Evolutionary conservation across 2,113 vertebrate genomes (phyloP).

Genomic region (Gopherus flavomarginatus): DNA sequence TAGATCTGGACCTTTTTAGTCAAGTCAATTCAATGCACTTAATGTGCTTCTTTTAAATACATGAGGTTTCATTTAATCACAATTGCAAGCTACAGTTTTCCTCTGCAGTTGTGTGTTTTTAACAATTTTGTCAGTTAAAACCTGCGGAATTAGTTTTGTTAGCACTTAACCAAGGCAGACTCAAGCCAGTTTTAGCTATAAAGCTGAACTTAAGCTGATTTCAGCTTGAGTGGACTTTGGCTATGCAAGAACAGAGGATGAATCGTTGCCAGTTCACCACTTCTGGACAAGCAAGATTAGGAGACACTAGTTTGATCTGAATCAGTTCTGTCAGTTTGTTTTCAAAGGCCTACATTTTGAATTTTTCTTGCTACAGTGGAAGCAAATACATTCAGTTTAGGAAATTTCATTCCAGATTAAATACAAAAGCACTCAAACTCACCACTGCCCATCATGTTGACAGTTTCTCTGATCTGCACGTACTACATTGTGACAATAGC

Average conservation of each 20-base stretch:
- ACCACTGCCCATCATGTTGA: neutral
- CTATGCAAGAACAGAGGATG: neutral
- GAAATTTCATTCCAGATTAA: neutral
- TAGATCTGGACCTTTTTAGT: neutral
- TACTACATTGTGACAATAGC: neutral
- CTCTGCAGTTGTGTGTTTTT: neutral
- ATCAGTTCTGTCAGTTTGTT: neutral
- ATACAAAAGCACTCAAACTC: neutral
- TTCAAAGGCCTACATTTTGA: neutral
- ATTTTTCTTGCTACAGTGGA: neutral
- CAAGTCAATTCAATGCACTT: neutral
- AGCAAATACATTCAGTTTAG: neutral
- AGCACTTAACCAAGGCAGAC: neutral
- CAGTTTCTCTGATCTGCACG: neutral
- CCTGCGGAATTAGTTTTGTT: neutral
- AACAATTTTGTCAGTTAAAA: neutral
- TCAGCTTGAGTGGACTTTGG: neutral
- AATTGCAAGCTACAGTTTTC: neutral
- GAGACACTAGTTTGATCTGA: neutral
- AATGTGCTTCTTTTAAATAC: conserved; percentile 14
- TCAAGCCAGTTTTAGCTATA: neutral
- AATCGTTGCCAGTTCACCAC: neutral
- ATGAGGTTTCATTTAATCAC: conserved; percentile 27
- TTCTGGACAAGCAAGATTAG: conserved; percentile 14
- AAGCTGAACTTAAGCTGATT: conserved; percentile 10